Percentiles rank a stretch among this genome's conserved stretches.
Conservation (phyloP, 2,797 vertebrate genomes). For the Microcaecilia unicolor region DNA sequence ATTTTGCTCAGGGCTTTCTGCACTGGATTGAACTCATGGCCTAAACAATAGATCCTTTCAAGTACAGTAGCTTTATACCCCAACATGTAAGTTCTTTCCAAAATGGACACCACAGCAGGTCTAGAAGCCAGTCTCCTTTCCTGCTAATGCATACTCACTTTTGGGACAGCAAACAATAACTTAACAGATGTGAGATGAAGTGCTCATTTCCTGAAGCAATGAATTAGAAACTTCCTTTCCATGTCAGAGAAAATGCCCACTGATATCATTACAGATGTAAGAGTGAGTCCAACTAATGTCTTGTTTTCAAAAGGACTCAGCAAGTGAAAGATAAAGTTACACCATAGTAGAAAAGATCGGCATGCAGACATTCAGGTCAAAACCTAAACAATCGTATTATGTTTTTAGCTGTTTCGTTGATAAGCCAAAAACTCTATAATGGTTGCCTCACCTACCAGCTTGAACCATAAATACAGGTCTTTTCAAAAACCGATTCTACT, state of each 20-base stretch:
- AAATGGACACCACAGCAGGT: slow-evolving; percentile 7
- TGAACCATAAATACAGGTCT: too few species aligned
- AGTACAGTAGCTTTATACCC: slow-evolving; percentile 5
- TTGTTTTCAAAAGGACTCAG: too few species aligned
- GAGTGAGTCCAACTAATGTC: too few species aligned
- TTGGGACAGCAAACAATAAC: slow-evolving; percentile 6
- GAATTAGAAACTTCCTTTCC: slow-evolving; percentile 17
- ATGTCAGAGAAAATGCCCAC: slow-evolving; percentile 15
- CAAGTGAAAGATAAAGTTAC: too few species aligned
- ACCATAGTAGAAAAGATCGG: too few species aligned
- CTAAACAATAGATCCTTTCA: slow-evolving; percentile 24
- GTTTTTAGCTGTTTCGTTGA: too few species aligned
- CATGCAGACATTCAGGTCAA: too few species aligned
- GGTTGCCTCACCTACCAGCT: too few species aligned
- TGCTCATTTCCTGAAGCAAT: slow-evolving; percentile 23
- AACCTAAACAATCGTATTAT: too few species aligned
- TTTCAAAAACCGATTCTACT: too few species aligned
- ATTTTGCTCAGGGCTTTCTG: slow-evolving; percentile 10
- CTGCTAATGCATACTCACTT: background rate
- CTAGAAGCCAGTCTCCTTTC: slow-evolving; percentile 19
- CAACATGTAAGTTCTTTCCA: slow-evolving; percentile 11
- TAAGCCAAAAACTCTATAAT: too few species aligned
- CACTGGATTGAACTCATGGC: background rate
- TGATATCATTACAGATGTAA: too few species aligned
- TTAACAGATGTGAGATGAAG: slow-evolving; percentile 22